Evolutionary conservation across 2,888 invertebrate genomes (phyloP).

Genomic region (Proisotoma minuta): DNA sequence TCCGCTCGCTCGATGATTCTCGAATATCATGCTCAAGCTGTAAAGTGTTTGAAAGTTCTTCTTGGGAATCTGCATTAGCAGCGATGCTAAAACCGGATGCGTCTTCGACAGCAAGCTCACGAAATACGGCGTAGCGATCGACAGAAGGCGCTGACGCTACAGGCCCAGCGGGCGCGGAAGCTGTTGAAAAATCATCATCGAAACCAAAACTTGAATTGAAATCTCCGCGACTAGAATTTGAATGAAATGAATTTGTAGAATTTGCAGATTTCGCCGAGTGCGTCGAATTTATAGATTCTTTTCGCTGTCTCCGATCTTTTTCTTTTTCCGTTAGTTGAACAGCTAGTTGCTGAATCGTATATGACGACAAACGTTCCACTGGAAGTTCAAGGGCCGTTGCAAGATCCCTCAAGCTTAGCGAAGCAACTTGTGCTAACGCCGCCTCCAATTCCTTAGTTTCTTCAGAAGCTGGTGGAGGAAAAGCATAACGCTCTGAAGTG

Average conservation of each 20-base stretch:
- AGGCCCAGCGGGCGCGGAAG: constrained; percentile 51
- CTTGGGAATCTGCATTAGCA: constrained; percentile 33
- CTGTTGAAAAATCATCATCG: constrained; percentile 50
- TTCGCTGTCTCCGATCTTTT: constrained; percentile 52
- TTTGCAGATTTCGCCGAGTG: constrained; percentile 49
- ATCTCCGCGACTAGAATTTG: neutral
- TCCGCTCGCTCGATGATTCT: constrained; percentile 45
- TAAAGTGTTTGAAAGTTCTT: constrained; percentile 31
- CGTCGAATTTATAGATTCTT: constrained; percentile 52
- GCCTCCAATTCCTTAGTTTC: constrained; percentile 35
- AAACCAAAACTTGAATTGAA: constrained; percentile 23
- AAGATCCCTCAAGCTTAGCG: constrained; percentile 74
- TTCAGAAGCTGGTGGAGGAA: neutral
- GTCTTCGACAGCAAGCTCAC: constrained; percentile 74
- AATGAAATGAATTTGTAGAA: constrained; percentile 14
- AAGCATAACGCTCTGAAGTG: constrained; percentile 4
- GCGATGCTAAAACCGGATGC: constrained; percentile 44
- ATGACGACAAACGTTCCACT: constrained; percentile 69
- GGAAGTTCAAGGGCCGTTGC: constrained; percentile 72
- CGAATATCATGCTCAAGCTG: constrained; percentile 33
- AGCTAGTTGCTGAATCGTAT: constrained; percentile 82
- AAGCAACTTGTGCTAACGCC: constrained; percentile 71
- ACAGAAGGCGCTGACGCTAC: neutral
- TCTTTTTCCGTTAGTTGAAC: constrained; percentile 62
- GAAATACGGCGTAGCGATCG: constrained; percentile 80